Percentiles rank a stretch among this genome's conserved stretches.
Evolutionary conservation across 2,888 invertebrate species (phyloP).

Genomic region (Charanyca ferruginea): DNA sequence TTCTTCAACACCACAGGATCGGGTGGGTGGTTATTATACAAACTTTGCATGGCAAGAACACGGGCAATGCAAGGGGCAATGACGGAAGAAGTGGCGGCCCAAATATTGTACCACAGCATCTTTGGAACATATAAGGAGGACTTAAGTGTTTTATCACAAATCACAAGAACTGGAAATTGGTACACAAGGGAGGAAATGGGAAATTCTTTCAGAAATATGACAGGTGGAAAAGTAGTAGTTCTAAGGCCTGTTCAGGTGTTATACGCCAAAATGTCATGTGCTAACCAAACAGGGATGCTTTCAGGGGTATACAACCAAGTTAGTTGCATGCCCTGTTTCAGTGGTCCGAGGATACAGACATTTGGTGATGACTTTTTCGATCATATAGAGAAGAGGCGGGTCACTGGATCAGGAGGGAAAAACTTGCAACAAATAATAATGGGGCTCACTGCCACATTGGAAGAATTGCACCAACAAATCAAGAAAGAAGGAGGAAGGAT

Average conservation of each 20-base stretch:
- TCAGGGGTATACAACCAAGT: no score
- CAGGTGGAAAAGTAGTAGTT: neutral
- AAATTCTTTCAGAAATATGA: constrained; percentile 24
- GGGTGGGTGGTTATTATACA: constrained; percentile 43
- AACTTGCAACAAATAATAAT: no score
- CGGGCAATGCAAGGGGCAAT: neutral
- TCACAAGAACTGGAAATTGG: constrained; percentile 20
- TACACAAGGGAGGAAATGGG: constrained; percentile 54
- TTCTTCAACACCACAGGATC: constrained; percentile 60
- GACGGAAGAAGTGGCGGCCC: constrained; percentile 48
- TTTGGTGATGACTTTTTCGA: no score
- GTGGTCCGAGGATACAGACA: no score
- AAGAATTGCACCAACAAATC: no score
- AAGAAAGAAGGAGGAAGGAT: no score
- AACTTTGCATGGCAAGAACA: neutral
- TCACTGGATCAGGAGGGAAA: no score
- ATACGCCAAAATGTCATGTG: constrained; percentile 1
- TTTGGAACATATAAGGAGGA: constrained; percentile 63
- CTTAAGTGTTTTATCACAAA: constrained; percentile 25
- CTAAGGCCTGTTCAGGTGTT: neutral
- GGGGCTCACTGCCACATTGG: no score
- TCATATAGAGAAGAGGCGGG: no score
- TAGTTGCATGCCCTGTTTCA: no score
- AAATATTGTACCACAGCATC: constrained; percentile 56
- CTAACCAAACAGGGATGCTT: constrained; percentile 5